A percentile compares a stretch with the other conserved stretches of the same genome.
Conservation (phyloP, 2,797 vertebrate species). For the Pteropus rufus region DNA sequence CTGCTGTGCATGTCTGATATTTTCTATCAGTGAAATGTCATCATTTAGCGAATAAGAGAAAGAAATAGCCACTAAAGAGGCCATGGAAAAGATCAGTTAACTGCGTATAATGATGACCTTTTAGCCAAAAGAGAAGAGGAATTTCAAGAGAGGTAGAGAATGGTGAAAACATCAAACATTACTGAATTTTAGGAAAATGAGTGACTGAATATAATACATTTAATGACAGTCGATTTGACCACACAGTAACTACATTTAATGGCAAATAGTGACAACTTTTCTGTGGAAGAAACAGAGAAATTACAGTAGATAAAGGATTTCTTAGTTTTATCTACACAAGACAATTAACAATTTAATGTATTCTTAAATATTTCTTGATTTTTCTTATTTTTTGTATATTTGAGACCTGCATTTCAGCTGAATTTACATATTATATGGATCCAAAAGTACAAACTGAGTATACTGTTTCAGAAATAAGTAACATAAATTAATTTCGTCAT, state of each 20-base stretch:
- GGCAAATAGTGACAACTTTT: no score
- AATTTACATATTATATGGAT: not conserved
- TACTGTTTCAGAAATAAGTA: slow-evolving; percentile 18
- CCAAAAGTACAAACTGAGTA: not conserved
- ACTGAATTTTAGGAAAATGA: not conserved
- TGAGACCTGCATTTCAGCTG: not conserved
- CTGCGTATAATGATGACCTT: not conserved
- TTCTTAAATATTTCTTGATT: not conserved
- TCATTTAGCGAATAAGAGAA: not conserved
- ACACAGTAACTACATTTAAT: not conserved
- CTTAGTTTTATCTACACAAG: not conserved
- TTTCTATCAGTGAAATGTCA: no score
- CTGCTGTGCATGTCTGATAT: no score
- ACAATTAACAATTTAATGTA: not conserved
- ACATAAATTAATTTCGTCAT: not conserved
- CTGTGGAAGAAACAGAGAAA: not conserved
- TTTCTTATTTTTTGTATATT: not conserved
- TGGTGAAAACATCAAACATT: not conserved
- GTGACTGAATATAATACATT: not conserved
- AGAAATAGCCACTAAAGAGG: not conserved
- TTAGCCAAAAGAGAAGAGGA: not conserved
- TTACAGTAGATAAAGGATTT: not conserved
- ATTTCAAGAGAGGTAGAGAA: not conserved
- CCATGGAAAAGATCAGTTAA: not conserved
- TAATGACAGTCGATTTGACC: not conserved